These are phyloP conservation scores for Gastrophysa polygoni DNA, from an alignment of 2,888 invertebrate genomes.

Conservation along the genomic window DNA sequence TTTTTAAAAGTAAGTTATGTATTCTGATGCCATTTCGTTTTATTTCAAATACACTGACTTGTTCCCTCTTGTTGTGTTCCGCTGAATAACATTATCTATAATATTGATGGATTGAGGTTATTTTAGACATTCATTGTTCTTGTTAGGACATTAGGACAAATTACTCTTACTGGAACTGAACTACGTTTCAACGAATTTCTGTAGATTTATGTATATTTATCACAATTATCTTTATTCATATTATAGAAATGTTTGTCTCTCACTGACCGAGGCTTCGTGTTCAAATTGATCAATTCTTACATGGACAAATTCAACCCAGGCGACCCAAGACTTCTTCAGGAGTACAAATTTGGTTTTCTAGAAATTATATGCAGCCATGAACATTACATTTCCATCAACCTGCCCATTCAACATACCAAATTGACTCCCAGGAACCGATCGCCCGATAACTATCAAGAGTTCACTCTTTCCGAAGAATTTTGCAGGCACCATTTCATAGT, in stretches of 20 bases:
- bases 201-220: no score
- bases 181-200: no score
- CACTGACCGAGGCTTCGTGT: constrained; percentile 94
- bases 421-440: constrained; percentile 63
- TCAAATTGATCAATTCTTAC: constrained; percentile 85
- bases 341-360: constrained; percentile 91
- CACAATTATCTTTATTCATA: constrained; percentile 45
- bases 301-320: constrained; percentile 84
- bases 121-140: no score
- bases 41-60: not conserved
- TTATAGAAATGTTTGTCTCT: constrained; percentile 79
- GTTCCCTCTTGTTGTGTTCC: no score
- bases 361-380: constrained; percentile 93
- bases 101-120: no score
- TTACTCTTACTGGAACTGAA: no score
- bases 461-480: constrained; percentile 79
- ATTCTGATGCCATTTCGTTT: not conserved
- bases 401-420: constrained; percentile 78
- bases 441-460: constrained; percentile 61
- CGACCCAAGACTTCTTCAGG: constrained; percentile 80
- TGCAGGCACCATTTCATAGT: constrained; percentile 91
- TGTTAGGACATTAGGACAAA: no score
- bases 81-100: no score
- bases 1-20: constrained; percentile 77
- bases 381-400: constrained; percentile 90